A percentile compares a stretch with the other conserved stretches of the same genome.
These are phyloP conservation scores for Morinoia aosen DNA, from an alignment of 2,888 invertebrate genomes.

Conservation along the genomic window DNA sequence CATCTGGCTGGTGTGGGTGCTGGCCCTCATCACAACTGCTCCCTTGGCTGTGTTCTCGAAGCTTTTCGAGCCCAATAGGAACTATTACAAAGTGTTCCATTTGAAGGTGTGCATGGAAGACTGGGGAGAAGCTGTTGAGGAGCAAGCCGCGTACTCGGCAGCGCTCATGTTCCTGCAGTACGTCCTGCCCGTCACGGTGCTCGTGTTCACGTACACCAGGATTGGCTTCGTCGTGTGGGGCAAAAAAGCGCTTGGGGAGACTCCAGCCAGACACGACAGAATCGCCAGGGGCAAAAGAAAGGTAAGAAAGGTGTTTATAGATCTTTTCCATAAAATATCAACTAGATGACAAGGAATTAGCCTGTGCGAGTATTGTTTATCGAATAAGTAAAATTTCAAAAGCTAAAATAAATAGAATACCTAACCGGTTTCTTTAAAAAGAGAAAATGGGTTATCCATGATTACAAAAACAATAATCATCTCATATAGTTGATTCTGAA, in stretches of 20 bases:
- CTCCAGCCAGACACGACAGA: conserved; percentile 60
- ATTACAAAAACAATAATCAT: no score
- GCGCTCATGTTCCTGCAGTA: conserved; percentile 87
- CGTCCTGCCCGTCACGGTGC: conserved; percentile 83
- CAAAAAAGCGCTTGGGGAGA: conserved; percentile 63
- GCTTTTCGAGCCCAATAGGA: conserved; percentile 68
- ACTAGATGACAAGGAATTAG: background rate
- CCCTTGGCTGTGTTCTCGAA: conserved; percentile 85
- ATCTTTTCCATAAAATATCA: background rate
- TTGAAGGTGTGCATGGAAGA: conserved; percentile 70
- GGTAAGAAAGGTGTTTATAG: conserved; percentile 54
- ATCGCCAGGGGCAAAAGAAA: conserved; percentile 66
- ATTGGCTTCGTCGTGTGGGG: conserved; percentile 83
- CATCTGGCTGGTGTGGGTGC: conserved; percentile 81
- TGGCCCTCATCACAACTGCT: conserved; percentile 83
- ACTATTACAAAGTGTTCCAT: conserved; percentile 58
- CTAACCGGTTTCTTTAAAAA: no score
- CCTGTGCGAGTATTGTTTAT: no score
- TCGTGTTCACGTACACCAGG: conserved; percentile 87
- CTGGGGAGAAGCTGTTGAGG: conserved; percentile 76
- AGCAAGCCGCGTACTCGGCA: conserved; percentile 81
- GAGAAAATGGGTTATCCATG: no score
- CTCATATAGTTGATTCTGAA: no score
- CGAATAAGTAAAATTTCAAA: no score
- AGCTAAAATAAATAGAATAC: no score